Conservation (phyloP, 1,140 invertebrate genomes). For the Condylostylus longicornis region DNA sequence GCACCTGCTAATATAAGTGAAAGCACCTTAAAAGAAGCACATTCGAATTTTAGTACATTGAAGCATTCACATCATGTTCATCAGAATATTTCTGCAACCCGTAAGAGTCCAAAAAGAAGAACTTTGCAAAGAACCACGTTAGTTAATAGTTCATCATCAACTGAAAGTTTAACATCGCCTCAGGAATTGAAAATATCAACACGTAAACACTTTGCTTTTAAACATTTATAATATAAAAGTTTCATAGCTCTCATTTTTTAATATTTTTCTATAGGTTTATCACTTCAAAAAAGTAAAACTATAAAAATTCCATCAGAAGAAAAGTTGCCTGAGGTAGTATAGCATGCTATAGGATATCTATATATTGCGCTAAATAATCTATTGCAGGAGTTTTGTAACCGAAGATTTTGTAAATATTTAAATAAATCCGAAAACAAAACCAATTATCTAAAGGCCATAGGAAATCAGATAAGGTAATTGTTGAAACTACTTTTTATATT, state of each 20-base stretch:
- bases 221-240: slow-evolving; percentile 1
- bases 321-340: slow-evolving; percentile 4
- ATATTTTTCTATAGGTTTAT: neutral
- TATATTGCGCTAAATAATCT: slow-evolving; percentile 10
- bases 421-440: slow-evolving; percentile 37
- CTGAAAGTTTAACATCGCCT: slow-evolving; percentile 35
- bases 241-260: neutral
- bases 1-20: slow-evolving; percentile 18
- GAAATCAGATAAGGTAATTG: slow-evolving; percentile 50
- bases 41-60: slow-evolving; percentile 29
- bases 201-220: slow-evolving; percentile 5
- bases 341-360: slow-evolving; percentile 1
- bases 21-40: slow-evolving; percentile 17
- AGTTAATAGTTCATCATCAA: slow-evolving; percentile 35
- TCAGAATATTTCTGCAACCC: slow-evolving; percentile 35
- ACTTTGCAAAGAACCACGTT: slow-evolving; percentile 28
- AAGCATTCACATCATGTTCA: slow-evolving; percentile 33
- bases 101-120: slow-evolving; percentile 37
- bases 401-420: slow-evolving; percentile 35
- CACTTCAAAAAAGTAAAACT: neutral
- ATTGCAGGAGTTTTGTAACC: slow-evolving; percentile 16
- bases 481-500: slow-evolving; percentile 1
- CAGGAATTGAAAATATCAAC: slow-evolving; percentile 12
- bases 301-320: neutral
- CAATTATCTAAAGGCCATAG: slow-evolving; percentile 46